Evolutionary conservation across 53 echinoderm and acorn worm genomes (phyloP).

Genomic region (Hippasteria phrygiana): DNA sequence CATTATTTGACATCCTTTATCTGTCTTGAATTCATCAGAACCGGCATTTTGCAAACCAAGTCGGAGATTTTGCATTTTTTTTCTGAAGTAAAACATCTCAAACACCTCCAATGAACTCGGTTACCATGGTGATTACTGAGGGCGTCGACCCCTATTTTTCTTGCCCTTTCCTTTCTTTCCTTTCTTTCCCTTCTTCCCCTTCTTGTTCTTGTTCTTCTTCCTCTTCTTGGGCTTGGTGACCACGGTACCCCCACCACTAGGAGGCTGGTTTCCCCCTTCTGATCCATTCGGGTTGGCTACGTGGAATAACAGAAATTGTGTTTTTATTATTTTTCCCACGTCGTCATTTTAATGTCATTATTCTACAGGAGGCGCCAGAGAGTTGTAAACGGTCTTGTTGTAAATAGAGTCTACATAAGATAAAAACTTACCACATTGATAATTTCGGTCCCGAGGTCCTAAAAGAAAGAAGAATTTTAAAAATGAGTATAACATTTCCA

Average conservation of each 20-base stretch:
- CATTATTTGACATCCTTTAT: too few relatives aligned
- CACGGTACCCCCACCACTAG: neutral
- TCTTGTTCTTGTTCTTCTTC: conserved; percentile 33
- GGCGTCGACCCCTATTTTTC: conserved; percentile 16
- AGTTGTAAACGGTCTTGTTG: neutral
- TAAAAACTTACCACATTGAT: conserved; percentile 13
- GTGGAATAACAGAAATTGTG: neutral
- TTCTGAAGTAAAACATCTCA: too few relatives aligned
- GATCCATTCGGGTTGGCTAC: conserved; percentile 24
- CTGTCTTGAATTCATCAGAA: too few relatives aligned
- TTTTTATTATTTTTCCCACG: too few relatives aligned
- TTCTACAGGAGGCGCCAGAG: neutral
- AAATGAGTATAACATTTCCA: neutral
- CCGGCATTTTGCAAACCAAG: too few relatives aligned
- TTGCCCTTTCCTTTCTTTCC: neutral
- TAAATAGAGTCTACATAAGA: neutral
- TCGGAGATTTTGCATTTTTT: too few relatives aligned
- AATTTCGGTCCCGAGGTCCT: conserved; percentile 14
- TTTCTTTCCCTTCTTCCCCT: conserved; percentile 10
- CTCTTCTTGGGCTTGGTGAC: conserved; percentile 30
- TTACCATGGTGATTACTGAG: conserved; percentile 9
- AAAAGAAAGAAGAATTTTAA: neutral
- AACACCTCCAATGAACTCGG: neutral
- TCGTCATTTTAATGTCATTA: neutral
- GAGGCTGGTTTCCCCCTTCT: neutral